Evolutionary conservation across 1,140 invertebrate genomes (phyloP).

Genomic region (Diachasmimorpha longicaudata): DNA sequence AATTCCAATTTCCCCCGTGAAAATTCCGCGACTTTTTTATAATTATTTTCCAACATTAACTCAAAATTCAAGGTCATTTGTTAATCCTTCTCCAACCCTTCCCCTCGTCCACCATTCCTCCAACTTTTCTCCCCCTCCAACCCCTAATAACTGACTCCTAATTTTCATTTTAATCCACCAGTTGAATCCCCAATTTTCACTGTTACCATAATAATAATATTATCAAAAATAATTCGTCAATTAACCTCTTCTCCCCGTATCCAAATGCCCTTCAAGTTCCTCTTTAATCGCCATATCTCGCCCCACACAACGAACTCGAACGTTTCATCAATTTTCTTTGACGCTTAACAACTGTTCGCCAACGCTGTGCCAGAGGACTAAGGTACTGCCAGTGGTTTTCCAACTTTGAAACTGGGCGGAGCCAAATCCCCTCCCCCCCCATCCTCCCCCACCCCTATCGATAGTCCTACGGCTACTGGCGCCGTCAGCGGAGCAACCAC

Average conservation of each 20-base stretch:
- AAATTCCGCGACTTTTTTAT: too few species aligned
- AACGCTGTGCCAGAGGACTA: not conserved
- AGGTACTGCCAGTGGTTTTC: not conserved
- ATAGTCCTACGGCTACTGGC: constrained; percentile 30
- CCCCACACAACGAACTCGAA: not conserved
- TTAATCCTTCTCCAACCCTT: too few species aligned
- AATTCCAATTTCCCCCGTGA: too few species aligned
- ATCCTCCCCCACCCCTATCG: not conserved
- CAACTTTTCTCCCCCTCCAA: too few species aligned
- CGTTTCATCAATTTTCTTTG: not conserved
- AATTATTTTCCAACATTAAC: too few species aligned
- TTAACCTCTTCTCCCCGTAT: not conserved
- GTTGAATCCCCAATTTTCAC: too few species aligned
- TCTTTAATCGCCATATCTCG: not conserved
- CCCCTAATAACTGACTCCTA: too few species aligned
- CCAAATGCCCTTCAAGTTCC: not conserved
- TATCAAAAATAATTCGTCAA: not conserved
- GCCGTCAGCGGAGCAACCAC: constrained; percentile 50
- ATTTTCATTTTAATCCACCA: too few species aligned
- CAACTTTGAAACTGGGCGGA: constrained; percentile 42
- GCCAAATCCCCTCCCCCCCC: constrained; percentile 11
- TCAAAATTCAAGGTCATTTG: too few species aligned
- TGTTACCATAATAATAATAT: too few species aligned
- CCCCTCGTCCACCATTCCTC: too few species aligned
- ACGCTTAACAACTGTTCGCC: not conserved